Evolutionary conservation across 1,140 invertebrate genomes (phyloP).

Genomic region (Trachymyrmex cornetzi): DNA sequence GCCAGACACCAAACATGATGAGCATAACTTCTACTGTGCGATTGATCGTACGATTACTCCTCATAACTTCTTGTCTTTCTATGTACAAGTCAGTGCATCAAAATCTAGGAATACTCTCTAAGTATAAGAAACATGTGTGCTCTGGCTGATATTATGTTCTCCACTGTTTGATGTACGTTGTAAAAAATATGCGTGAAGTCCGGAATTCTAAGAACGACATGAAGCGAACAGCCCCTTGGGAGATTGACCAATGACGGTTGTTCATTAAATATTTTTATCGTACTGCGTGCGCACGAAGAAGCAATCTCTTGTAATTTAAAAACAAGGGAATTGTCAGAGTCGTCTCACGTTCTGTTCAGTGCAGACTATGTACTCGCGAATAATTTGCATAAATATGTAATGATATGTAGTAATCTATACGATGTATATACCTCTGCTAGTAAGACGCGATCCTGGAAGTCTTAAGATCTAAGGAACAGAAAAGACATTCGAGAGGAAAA

Average conservation of each 20-base stretch:
- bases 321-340: background rate
- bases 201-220: background rate
- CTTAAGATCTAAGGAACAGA: background rate
- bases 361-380: background rate
- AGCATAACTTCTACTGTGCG: conserved; percentile 40
- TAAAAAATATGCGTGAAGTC: conserved; percentile 15
- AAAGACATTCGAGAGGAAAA: background rate
- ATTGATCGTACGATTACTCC: conserved; percentile 35
- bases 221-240: background rate
- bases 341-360: background rate
- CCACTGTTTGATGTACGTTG: background rate
- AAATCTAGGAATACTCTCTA: background rate
- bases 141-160: background rate
- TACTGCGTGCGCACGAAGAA: background rate
- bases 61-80: conserved; percentile 24
- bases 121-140: background rate
- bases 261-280: conserved; percentile 38
- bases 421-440: background rate
- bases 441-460: background rate
- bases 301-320: background rate
- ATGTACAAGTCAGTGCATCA: background rate
- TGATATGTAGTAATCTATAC: background rate
- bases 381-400: conserved; percentile 45
- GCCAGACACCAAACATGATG: conserved; percentile 55
- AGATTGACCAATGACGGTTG: conserved; percentile 2